Evolutionary conservation across 2,797 vertebrate genomes (phyloP).

Genomic region (Ceryle rudis): DNA sequence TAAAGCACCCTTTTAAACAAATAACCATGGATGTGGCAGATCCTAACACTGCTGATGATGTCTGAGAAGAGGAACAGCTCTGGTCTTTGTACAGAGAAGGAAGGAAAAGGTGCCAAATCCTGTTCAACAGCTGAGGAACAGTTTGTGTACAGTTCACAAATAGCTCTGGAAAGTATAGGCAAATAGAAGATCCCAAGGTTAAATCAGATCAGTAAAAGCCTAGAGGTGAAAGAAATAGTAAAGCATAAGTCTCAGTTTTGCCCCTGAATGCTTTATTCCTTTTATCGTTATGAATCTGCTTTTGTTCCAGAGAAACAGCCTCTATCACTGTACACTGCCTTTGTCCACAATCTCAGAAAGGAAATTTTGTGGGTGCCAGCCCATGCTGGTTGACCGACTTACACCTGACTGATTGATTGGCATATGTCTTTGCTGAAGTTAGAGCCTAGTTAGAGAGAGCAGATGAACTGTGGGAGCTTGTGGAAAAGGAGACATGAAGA

Average conservation of each 20-base stretch:
- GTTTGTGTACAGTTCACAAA: not conserved
- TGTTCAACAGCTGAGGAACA: not conserved
- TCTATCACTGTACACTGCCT: not conserved
- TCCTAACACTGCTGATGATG: not conserved
- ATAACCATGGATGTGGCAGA: not conserved
- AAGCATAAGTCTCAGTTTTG: not conserved
- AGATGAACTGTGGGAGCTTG: not conserved
- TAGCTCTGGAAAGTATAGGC: not conserved
- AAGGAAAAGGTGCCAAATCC: not conserved
- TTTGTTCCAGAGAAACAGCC: not conserved
- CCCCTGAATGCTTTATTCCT: not conserved
- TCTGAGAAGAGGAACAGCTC: not conserved
- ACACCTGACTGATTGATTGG: not conserved
- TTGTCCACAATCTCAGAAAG: not conserved
- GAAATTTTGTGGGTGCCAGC: not conserved
- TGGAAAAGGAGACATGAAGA: fast-evolving
- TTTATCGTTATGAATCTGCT: not conserved
- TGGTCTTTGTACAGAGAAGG: not conserved
- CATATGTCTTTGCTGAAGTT: not conserved
- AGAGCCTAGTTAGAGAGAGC: not conserved
- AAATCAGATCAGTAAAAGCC: not conserved
- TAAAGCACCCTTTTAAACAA: not conserved
- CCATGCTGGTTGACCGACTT: not conserved
- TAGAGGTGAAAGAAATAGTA: not conserved
- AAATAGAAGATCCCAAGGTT: not conserved